Evolutionary conservation across 1,140 invertebrate species (phyloP), one percentile per base, ranked within the genome.

Genomic region (Prorops nasuta): DNA sequence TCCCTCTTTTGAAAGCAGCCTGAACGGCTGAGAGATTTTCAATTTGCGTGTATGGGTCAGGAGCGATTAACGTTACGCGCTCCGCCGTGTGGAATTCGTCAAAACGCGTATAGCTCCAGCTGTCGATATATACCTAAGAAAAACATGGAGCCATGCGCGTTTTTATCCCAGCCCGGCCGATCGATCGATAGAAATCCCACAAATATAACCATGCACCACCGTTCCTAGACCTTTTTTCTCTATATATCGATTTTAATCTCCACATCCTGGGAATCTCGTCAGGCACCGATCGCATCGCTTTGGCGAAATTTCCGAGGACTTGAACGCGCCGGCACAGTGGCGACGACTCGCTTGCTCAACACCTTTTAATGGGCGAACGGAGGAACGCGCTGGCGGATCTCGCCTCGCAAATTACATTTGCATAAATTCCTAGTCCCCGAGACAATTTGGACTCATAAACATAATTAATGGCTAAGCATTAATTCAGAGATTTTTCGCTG

Each of bases 401-500:
- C n/a, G n/a, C n/a, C 24, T 60, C 59, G 47, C 56, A 54, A 63
- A 64, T 60, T 51, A 60, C 60, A 60, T 65, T 69, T 58, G 60
- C 63, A 63, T 60, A 59, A 66, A 72, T 71, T 63, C 44, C 46
- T 24, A 37, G 35, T 34, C 22, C 42, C 56, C 57, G 58, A 63
- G 64, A 73, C 67, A 71, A 74, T 75, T 67, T 66, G 38, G 54
- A 66, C 72, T 73, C 73, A 71, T 76, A 76, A 76, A 76, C 72
- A 66, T 76, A 76, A 78, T 76, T 76, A 76, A 77, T 77, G 64
- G 66, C 40, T 54, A 47, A 52, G 54, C 71, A 76, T 74, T 77
- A 76, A 74, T 76, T 74, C 63, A 60, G 58, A 62, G 52, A 73
- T 69, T 76, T 76, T 76, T 78, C 58, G 36, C 56, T 61, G 57